These are phyloP conservation scores for Antidorcas marsupialis DNA, from an alignment of 2,113 vertebrate genomes.

Conservation along the genomic window DNA sequence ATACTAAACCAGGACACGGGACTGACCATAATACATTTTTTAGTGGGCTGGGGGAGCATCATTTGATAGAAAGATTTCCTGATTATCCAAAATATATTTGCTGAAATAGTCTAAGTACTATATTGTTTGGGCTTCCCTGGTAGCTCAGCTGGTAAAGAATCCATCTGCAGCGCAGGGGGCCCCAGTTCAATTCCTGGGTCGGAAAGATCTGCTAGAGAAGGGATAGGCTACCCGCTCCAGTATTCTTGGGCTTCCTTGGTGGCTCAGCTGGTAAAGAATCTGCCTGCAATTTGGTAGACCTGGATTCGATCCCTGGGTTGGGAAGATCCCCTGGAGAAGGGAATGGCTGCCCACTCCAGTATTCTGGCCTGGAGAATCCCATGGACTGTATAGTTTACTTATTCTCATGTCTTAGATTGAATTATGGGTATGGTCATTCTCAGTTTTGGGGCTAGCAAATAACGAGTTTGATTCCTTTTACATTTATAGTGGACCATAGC, in stretches of 20 bases:
- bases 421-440: neutral
- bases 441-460: conserved; percentile 19
- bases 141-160: neutral
- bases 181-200: neutral
- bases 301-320: neutral
- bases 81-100: conserved; percentile 35
- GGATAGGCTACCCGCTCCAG: neutral
- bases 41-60: neutral
- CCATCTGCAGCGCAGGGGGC: neutral
- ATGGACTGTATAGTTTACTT: neutral
- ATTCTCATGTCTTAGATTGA: neutral
- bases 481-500: conserved; percentile 95
- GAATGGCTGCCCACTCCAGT: neutral
- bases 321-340: neutral
- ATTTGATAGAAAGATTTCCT: conserved; percentile 36
- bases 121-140: neutral
- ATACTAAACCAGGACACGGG: neutral
- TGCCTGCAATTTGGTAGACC: neutral
- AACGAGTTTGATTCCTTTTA: neutral
- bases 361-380: neutral
- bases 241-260: neutral
- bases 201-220: neutral
- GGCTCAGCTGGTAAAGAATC: neutral
- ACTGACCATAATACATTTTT: neutral
- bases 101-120: neutral